Percentiles rank a stretch among this genome's conserved stretches.
Conservation (phyloP, 1,140 invertebrate species). For the Luehdorfia chinensis region DNA sequence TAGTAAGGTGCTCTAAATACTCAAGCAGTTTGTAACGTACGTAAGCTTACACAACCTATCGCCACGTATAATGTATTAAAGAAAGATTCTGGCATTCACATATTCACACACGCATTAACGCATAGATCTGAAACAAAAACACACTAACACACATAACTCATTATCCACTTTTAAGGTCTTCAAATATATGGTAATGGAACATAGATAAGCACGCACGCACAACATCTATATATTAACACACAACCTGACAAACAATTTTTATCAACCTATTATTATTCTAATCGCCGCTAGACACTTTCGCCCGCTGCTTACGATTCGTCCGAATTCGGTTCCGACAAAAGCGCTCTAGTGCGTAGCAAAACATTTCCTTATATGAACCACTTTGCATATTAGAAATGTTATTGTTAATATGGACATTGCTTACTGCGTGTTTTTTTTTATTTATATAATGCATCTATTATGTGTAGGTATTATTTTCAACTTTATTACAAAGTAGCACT, state of each 20-base stretch:
- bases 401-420: constrained; percentile 2
- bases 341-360: constrained; percentile 30
- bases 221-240: too few relatives aligned
- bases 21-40: too few relatives aligned
- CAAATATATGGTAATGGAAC: neutral
- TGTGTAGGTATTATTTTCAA: too few relatives aligned
- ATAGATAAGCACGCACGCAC: too few relatives aligned
- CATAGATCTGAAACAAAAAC: too few relatives aligned
- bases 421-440: too few relatives aligned
- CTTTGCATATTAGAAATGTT: constrained; percentile 25
- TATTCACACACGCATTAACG: too few relatives aligned
- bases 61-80: constrained; percentile 2
- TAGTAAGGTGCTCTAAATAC: too few relatives aligned
- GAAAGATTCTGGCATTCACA: constrained; percentile 10
- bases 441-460: too few relatives aligned
- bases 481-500: too few relatives aligned
- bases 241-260: neutral
- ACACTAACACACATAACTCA: neutral
- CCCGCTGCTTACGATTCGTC: constrained; percentile 19
- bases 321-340: constrained; percentile 24
- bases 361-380: constrained; percentile 28
- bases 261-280: constrained; percentile 24
- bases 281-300: constrained; percentile 29
- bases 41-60: neutral
- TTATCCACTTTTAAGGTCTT: neutral